Percentiles rank a stretch among this genome's conserved stretches.
Conservation (phyloP, 2,888 invertebrate species). For the Petrophora chlorosata region DNA sequence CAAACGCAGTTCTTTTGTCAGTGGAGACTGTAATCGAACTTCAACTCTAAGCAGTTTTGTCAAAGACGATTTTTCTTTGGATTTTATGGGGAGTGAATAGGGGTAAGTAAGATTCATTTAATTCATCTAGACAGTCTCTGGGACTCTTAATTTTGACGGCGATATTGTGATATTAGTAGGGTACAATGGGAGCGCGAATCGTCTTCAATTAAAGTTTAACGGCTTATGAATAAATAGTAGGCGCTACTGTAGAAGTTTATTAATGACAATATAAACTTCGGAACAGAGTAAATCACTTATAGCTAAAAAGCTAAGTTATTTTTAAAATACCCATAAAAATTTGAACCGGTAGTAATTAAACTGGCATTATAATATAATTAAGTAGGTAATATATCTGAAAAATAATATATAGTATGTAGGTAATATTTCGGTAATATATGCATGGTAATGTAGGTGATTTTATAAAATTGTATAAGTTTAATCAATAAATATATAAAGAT, state of each 20-base stretch:
- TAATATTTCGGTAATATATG: no score
- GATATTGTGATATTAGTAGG: conserved; percentile 44
- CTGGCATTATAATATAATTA: no score
- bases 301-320: no score
- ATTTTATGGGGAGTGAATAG: conserved; percentile 50
- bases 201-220: conserved; percentile 40
- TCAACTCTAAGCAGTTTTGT: conserved; percentile 28
- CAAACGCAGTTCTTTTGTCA: conserved; percentile 71
- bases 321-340: no score
- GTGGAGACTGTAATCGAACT: conserved; percentile 23
- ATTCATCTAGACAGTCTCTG: conserved; percentile 77
- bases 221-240: conserved; percentile 16
- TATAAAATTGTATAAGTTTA: no score
- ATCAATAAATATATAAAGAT: no score
- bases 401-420: no score
- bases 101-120: conserved; percentile 80
- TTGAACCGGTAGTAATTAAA: no score
- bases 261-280: no score
- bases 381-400: no score
- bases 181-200: conserved; percentile 34
- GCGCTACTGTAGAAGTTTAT: not conserved
- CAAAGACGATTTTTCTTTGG: conserved; percentile 44
- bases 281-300: no score
- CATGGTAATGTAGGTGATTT: no score
- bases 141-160: conserved; percentile 76